phyloP scores from a whole-genome alignment of 1,140 invertebrate species.

The Nylanderia fulva region DNA sequence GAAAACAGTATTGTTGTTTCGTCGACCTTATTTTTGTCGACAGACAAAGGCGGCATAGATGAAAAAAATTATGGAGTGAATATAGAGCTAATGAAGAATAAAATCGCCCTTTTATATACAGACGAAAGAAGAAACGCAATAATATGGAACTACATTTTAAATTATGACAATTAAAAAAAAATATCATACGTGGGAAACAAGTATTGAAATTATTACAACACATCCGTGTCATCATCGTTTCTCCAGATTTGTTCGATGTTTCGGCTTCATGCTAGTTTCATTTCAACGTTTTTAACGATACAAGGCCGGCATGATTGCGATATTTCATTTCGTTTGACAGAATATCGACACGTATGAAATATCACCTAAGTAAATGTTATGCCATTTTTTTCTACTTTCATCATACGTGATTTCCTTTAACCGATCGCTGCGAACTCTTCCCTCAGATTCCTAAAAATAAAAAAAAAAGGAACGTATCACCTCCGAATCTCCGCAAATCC shows the following conservation, averaged over 20 bases:
- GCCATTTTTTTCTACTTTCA: not conserved
- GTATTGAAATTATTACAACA: conserved; percentile 12
- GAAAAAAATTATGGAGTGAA: not conserved
- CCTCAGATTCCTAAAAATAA: not conserved
- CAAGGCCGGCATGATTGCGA: not conserved
- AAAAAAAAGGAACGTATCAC: too few relatives aligned
- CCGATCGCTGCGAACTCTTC: not conserved
- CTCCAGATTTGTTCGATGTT: not conserved
- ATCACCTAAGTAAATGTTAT: not conserved
- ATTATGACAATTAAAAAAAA: too few relatives aligned
- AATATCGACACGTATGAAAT: not conserved
- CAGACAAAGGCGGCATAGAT: not conserved
- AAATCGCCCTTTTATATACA: not conserved
- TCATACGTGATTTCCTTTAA: not conserved
- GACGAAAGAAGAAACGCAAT: not conserved
- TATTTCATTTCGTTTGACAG: not conserved
- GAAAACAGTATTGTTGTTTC: not conserved
- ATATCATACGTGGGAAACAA: too few relatives aligned
- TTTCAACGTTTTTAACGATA: not conserved
- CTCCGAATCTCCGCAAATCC: not conserved
- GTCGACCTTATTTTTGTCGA: too few relatives aligned
- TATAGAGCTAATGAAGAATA: not conserved
- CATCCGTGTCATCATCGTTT: not conserved
- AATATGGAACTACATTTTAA: not conserved
- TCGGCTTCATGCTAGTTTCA: not conserved